A percentile compares a stretch with the other conserved stretches of the same genome.
These are phyloP conservation scores for Saccostrea cuccullata DNA, from an alignment of 1,140 invertebrate species.

Conservation along the genomic window DNA sequence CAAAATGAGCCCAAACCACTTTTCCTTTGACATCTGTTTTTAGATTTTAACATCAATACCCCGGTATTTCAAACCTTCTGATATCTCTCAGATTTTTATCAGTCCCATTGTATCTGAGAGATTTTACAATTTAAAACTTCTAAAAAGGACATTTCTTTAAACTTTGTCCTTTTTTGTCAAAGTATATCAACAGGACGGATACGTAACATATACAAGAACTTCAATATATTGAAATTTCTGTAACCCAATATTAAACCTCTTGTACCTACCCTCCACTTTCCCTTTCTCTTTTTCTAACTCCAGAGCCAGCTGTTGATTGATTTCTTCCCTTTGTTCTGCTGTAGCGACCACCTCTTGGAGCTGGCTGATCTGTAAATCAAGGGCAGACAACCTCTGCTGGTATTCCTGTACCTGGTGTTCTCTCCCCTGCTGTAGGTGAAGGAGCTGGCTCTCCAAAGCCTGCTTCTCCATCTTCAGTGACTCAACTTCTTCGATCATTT, in stretches of 20 bases:
- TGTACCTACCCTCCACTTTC: conserved; percentile 72
- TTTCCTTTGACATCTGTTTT: too few relatives aligned
- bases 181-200: too few relatives aligned
- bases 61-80: too few relatives aligned
- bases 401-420: conserved; percentile 66
- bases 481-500: conserved; percentile 68
- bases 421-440: conserved; percentile 59
- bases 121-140: too few relatives aligned
- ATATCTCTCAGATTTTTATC: too few relatives aligned
- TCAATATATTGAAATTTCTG: too few relatives aligned
- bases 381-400: conserved; percentile 61
- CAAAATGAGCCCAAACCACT: too few relatives aligned
- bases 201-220: too few relatives aligned
- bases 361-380: conserved; percentile 62
- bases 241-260: neutral
- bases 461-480: conserved; percentile 63
- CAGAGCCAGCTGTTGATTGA: conserved; percentile 71
- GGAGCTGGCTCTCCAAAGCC: conserved; percentile 63
- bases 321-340: conserved; percentile 58
- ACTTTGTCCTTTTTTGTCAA: too few relatives aligned
- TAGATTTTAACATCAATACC: too few relatives aligned
- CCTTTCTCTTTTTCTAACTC: conserved; percentile 79
- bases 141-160: too few relatives aligned
- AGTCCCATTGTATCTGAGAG: too few relatives aligned
- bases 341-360: conserved; percentile 57